Evolutionary conservation across 53 echinoderm and acorn worm genomes (phyloP).

Genomic region (Henricia sp.): DNA sequence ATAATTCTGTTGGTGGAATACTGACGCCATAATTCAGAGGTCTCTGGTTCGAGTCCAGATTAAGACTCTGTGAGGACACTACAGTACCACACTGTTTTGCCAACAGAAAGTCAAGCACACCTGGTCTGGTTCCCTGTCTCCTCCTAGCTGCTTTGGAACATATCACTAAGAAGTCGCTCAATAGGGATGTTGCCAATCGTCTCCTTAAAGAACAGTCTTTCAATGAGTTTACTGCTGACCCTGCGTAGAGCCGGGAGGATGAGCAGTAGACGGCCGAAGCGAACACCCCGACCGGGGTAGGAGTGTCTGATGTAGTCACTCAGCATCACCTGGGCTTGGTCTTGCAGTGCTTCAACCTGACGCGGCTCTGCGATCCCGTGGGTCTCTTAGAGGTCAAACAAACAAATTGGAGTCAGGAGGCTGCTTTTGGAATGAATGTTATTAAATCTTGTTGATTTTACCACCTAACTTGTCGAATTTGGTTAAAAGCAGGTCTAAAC

Average conservation of each 20-base stretch:
- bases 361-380: conserved; percentile 85
- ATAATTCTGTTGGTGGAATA: too few species aligned
- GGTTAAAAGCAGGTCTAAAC: too few species aligned
- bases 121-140: too few species aligned
- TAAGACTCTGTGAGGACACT: too few species aligned
- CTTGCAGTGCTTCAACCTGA: conserved; percentile 89
- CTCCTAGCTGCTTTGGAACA: conserved; percentile 94
- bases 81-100: too few species aligned
- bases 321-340: conserved; percentile 98
- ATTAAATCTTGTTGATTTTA: too few species aligned
- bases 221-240: conserved; percentile 85
- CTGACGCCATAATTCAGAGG: too few species aligned
- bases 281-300: conserved; percentile 72
- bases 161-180: conserved; percentile 89
- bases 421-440: too few species aligned
- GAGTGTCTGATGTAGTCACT: conserved; percentile 91
- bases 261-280: conserved; percentile 92
- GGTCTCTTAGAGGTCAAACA: conserved; percentile 75
- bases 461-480: too few species aligned
- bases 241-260: conserved; percentile 86
- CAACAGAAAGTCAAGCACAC: too few species aligned
- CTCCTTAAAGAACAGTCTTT: conserved; percentile 90
- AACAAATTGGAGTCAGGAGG: too few species aligned
- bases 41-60: too few species aligned
- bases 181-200: conserved; percentile 95